Conservation (phyloP, 2,888 invertebrate species). For the Nebria brevicollis region DNA sequence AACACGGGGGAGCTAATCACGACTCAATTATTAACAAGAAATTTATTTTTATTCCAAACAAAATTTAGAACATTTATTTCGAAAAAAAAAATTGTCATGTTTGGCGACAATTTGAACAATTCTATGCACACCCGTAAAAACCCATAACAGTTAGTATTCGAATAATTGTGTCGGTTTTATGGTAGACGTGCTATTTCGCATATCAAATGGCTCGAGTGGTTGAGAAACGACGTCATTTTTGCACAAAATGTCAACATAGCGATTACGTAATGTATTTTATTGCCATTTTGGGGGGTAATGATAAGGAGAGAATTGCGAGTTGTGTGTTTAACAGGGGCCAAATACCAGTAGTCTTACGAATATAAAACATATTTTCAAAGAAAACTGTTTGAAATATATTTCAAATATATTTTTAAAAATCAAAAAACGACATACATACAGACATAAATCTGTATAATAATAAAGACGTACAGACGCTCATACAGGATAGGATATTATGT, state of each 20-base stretch:
- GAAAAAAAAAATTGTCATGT: background rate
- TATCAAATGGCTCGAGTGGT: background rate
- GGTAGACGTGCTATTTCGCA: background rate
- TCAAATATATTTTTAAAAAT: too few relatives aligned
- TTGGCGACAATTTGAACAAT: background rate
- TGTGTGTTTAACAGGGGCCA: background rate
- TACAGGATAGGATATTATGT: too few relatives aligned
- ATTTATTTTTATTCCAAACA: background rate
- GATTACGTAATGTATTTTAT: slow-evolving; percentile 15
- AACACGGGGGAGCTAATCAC: background rate
- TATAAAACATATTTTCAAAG: too few relatives aligned
- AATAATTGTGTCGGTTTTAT: background rate
- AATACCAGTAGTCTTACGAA: background rate
- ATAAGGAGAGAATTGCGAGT: slow-evolving; percentile 4
- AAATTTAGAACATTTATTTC: background rate
- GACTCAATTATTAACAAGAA: background rate
- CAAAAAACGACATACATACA: too few relatives aligned
- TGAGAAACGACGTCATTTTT: background rate
- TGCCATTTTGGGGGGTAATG: slow-evolving; percentile 6
- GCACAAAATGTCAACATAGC: slow-evolving; percentile 12
- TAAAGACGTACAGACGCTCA: too few relatives aligned
- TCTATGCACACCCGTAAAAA: slow-evolving; percentile 1
- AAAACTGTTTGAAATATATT: too few relatives aligned
- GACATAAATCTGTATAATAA: too few relatives aligned
- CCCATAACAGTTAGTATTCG: background rate